Evolutionary conservation across 2,113 vertebrate genomes (phyloP).

Genomic region (Ranitomeya imitator): DNA sequence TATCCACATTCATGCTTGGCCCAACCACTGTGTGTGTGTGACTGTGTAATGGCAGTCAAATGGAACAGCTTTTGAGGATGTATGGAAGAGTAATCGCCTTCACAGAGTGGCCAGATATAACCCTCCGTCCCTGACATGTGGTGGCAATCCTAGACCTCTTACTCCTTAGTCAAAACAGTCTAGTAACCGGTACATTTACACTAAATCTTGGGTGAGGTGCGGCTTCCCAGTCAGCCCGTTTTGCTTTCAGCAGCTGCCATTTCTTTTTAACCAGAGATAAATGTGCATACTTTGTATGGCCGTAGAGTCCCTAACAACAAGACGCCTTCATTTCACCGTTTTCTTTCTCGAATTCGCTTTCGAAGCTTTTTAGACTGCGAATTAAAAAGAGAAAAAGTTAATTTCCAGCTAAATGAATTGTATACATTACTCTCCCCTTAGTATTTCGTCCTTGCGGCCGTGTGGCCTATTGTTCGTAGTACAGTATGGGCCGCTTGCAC

Average conservation of each 20-base stretch:
- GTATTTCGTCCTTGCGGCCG: conserved; percentile 32
- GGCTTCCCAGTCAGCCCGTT: neutral
- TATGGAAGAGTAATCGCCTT: neutral
- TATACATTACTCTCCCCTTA: conserved; percentile 32
- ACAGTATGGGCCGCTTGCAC: conserved; percentile 64
- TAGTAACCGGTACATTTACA: neutral
- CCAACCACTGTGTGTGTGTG: no score
- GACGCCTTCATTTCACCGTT: neutral
- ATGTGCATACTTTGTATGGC: neutral
- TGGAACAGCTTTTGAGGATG: neutral
- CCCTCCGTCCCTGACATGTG: neutral
- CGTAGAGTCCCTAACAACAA: neutral
- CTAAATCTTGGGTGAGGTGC: neutral
- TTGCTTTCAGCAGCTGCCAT: neutral
- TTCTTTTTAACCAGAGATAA: conserved; percentile 3
- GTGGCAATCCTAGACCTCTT: neutral
- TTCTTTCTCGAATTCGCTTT: conserved; percentile 57
- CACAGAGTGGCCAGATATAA: neutral
- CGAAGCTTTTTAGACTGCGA: conserved; percentile 71
- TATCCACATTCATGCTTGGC: no score
- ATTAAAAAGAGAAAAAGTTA: conserved; percentile 66
- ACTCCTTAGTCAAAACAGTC: neutral
- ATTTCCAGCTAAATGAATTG: conserved; percentile 69
- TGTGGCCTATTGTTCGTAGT: conserved; percentile 64
- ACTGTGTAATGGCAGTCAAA: no score